Evolutionary conservation across 2,797 vertebrate genomes (phyloP), one percentile per base, ranked within the genome.

Genomic region (Natrix natrix): DNA sequence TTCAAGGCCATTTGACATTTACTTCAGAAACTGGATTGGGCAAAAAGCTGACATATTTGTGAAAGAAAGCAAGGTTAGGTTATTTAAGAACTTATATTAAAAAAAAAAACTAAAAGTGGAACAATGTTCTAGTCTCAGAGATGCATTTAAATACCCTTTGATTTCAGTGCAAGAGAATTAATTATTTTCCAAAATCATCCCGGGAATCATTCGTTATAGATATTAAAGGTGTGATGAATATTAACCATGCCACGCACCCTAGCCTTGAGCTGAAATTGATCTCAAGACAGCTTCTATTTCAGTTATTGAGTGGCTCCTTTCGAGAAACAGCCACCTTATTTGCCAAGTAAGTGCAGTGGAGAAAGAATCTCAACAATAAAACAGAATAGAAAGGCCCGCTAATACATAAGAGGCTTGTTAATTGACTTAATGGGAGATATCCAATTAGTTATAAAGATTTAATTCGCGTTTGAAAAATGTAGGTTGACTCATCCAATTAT

Each of bases 111-210:
- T 17, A 17, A 74, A 37, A 78, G 6, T 22, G 22, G 90, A 74
- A 78, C 20, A 26, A 89, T 52, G 26, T 61, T 61, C 37, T 55
- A 10, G 28, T 69, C 11, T 8, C 3, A 74, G 59, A 8, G 43
- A 89, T 17, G 1, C 26, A 89, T 56, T 78, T 86, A 3, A 91
- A 91, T 37, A 28, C 24, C 22, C 54, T 74, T 88, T 88, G 86
- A 92, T 92, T 88, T 92, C 54, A 92, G 61, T 12, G 61, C 32
- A 54, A 69, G 91, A 56, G 43, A 4, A 24, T 32, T 61, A 54
- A 91, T 57, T 55, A 78, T 26, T 28, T 63, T 20, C 86, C 87
- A 87, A 24, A 32, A 28, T 55, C 48, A 66, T 66, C 57, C 32
- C 24, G 0, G 78, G 0, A 12, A 26, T 32, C 57, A 63, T 59